A percentile compares a stretch with the other conserved stretches of the same genome.
Evolutionary conservation across 64 coral and sea anemone genomes (phyloP).

Genomic region (Montipora efflorescens): DNA sequence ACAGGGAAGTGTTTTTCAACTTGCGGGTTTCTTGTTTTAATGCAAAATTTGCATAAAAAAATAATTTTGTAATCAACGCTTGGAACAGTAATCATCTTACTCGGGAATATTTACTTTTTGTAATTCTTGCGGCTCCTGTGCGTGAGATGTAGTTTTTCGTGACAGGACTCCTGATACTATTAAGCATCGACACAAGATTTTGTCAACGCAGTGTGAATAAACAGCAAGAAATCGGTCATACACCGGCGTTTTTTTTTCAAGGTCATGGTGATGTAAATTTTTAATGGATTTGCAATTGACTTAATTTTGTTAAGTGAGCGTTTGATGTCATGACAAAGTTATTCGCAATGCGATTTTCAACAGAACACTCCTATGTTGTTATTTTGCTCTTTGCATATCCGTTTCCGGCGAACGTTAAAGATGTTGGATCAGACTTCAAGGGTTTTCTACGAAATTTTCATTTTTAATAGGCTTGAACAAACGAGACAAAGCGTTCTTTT

Average conservation of each 20-base stretch:
- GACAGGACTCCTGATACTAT: neutral
- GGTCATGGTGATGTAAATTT: neutral
- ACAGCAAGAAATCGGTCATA: neutral
- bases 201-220: neutral
- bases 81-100: slow-evolving; percentile 28
- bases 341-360: neutral
- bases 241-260: neutral
- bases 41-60: slow-evolving; percentile 41
- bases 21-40: slow-evolving; percentile 29
- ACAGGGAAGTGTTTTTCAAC: neutral
- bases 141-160: slow-evolving; percentile 40
- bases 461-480: too few species aligned
- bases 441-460: too few species aligned
- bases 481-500: too few species aligned
- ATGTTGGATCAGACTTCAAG: too few species aligned
- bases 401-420: neutral
- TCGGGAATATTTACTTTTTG: slow-evolving; percentile 45
- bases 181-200: neutral
- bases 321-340: neutral
- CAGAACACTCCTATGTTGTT: neutral
- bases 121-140: slow-evolving; percentile 4
- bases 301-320: neutral
- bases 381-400: neutral
- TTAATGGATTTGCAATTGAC: neutral
- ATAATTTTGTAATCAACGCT: slow-evolving; percentile 27